Conservation (phyloP, 2,113 vertebrate species). For the Sterna hirundo region DNA sequence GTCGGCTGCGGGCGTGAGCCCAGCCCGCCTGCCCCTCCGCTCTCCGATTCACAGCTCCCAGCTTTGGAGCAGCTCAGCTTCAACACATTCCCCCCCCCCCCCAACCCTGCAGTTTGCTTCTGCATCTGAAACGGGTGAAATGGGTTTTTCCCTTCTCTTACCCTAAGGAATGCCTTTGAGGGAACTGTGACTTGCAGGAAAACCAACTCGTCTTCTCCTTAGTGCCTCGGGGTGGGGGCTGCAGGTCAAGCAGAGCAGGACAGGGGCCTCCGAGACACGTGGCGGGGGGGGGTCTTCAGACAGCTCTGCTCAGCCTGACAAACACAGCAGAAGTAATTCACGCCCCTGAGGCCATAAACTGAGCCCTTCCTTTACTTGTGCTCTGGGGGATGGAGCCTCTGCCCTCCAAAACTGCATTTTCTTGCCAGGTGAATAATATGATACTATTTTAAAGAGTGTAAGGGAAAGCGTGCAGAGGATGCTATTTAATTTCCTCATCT, state of each 20-base stretch:
- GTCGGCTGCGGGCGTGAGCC: not conserved
- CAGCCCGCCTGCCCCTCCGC: not conserved
- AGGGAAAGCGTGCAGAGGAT: not conserved
- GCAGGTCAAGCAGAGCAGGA: not conserved
- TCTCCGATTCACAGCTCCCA: not conserved
- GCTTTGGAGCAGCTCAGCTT: not conserved
- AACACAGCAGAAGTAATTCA: not conserved
- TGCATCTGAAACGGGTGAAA: not conserved
- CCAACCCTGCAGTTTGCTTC: not conserved
- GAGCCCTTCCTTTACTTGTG: not conserved
- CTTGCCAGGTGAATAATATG: not conserved
- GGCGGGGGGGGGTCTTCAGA: not conserved
- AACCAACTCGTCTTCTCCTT: not conserved
- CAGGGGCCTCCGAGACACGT: rapidly evolving
- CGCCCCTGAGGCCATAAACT: not conserved
- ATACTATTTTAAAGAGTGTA: not conserved
- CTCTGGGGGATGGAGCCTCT: not conserved
- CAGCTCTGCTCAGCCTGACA: not conserved
- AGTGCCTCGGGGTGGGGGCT: not conserved
- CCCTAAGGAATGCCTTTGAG: not conserved
- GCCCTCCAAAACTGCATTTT: not conserved
- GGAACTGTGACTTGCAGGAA: not conserved
- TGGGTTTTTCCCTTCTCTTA: not conserved
- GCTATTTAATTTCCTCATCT: not conserved
- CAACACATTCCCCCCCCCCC: not conserved